Base-by-base conservation (phyloP, 2,888 invertebrate genomes). In the Caenorhabditis becei region DNA sequence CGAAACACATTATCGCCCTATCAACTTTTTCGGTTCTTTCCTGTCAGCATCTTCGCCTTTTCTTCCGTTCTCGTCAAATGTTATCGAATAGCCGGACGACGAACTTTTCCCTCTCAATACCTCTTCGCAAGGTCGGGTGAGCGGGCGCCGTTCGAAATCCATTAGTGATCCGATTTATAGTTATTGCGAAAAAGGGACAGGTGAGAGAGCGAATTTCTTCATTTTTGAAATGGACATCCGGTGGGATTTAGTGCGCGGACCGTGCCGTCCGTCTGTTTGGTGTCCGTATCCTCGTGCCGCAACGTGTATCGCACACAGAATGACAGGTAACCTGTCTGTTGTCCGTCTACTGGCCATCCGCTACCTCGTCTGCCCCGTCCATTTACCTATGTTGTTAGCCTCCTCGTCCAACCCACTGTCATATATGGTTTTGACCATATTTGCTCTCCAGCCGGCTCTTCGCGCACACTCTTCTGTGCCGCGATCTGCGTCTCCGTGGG, bases 331-430 rank as follows among this genome's bases (percentile, higher is more conserved):
- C 75, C 75, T 75, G 75, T 66, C 75, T 66, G 59, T 66, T 65
- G 58, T 65, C 58, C 74, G 65, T 74, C 58, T 56, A 63, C 72
- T 44, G 75, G 75, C 54, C 75, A 75, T 75, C 75, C 75, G 75
- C 75, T 75, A 66, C 66, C 75, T 72, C 66, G 58, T 66, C 75
- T 75, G 66, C 59, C 56, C 56, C 65, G 24, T 74, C 61, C 75
- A 75, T 75, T 75, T 75, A 75, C 75, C 75, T 53, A 75, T 75
- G 75, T 75, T 75, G 75, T 75, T 75, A 75, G 75, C 66, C 66
- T 66, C 72, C 54, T 63, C 72, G 54, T 72, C 66, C 61, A n/a
- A 59, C 49, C 66, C 75, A 66, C 75, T 75, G 75, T 75, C 75
- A 75, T 75, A 66, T 75, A 75, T 75, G 75, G 75, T 66, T 75